Evolutionary conservation across 2,888 invertebrate species (phyloP), one percentile per base, ranked within the genome.

Genomic region (Chrysopilus asiliformis): DNA sequence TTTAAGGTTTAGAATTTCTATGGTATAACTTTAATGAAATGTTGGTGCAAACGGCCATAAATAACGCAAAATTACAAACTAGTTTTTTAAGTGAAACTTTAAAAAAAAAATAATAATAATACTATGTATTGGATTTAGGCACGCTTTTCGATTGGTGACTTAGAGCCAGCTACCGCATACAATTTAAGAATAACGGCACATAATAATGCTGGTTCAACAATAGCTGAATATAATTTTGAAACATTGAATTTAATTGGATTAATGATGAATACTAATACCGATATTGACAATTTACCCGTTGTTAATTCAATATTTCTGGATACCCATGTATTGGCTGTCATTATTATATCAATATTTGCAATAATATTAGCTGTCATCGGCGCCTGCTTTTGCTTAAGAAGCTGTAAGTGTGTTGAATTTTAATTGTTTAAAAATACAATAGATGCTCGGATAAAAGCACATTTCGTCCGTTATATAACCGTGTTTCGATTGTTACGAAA

Each of bases 141-240:
- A 18, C 58, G 66, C 1, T 61, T 56, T 37, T 58, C 60, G 8
- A 66, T 71, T 45, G 64, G 65, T 3, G 67, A 68, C 38, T 51
- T 71, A 38, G 65, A 66, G 36, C 65, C 68, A 13, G 68, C 65
- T 27, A 64, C 67, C 9, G 58, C 64, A 14, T 71, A 70, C 49
- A 65, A 65, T 45, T 51, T 70, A 30, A 65, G 70, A 9, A 66
- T 76, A 19, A 70, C 69, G 3, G 76, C 75, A 2, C 68, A 71
- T 49, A 76, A 74, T 50, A 71, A 73, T 50, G 75, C 76, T 4
- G 76, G 76, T 0, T 67, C 71, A 8, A 72, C 72, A 3, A 67
- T 71, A 32, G 67, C 68, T 29, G 68, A 70, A 44, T 70, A 72
- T 45, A 63, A 65, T 40, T 72, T 76, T 53, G 67, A 66, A 38